Conservation (phyloP, 2,797 vertebrate genomes). For the Toxotes lorentzi region DNA sequence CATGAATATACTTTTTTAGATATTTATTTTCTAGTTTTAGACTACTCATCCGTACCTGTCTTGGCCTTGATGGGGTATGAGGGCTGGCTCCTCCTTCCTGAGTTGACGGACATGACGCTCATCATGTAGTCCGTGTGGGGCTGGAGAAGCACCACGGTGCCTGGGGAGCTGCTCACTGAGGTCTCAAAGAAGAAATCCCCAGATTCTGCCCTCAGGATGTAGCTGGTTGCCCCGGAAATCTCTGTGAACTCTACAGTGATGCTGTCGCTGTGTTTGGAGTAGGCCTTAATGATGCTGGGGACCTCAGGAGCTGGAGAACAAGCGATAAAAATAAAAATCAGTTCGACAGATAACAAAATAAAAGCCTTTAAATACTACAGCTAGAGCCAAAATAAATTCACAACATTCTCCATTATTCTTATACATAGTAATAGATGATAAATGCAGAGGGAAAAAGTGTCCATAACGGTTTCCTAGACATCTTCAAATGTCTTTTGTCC, state of each 20-base stretch:
- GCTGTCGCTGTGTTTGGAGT: slow-evolving; percentile 93
- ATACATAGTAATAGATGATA: neutral
- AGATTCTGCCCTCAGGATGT: slow-evolving; percentile 86
- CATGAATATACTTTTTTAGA: no score
- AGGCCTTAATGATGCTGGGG: slow-evolving; percentile 87
- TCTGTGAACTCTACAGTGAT: slow-evolving; percentile 92
- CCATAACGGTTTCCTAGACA: neutral
- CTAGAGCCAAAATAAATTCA: neutral
- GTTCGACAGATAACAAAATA: slow-evolving; percentile 19
- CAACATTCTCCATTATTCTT: neutral
- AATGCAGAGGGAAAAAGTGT: neutral
- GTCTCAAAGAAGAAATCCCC: slow-evolving; percentile 87
- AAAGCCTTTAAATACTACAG: neutral
- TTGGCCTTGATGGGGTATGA: slow-evolving; percentile 83
- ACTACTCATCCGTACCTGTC: slow-evolving; percentile 87
- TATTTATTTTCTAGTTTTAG: no score
- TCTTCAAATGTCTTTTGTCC: neutral
- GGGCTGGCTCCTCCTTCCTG: slow-evolving; percentile 89
- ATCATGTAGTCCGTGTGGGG: slow-evolving; percentile 89
- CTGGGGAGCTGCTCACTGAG: slow-evolving; percentile 83
- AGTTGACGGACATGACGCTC: slow-evolving; percentile 89
- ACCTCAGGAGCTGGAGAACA: slow-evolving; percentile 86
- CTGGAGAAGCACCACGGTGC: slow-evolving; percentile 86
- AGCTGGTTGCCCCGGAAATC: slow-evolving; percentile 88
- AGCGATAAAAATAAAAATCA: neutral